A percentile compares a stretch with the other conserved stretches of the same genome.
Conservation (phyloP, 2,797 vertebrate species). For the Mormyrops boulengeri region DNA sequence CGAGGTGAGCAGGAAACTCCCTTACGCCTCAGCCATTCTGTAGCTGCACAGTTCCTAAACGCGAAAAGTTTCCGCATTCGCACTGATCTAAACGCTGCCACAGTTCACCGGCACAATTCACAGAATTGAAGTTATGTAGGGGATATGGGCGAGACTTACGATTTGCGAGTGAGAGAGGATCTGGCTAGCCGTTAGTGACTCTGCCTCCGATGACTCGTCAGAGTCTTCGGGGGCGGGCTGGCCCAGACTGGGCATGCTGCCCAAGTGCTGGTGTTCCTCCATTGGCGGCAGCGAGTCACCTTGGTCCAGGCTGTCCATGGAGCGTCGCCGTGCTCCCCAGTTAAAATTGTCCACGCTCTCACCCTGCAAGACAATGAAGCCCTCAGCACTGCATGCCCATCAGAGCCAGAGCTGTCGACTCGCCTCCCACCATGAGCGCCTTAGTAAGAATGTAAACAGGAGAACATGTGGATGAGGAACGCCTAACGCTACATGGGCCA, state of each 20-base stretch:
- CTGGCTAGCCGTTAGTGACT: conserved; percentile 87
- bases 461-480: background rate
- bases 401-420: no score
- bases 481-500: background rate
- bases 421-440: background rate
- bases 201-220: conserved; percentile 90
- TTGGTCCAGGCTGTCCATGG: conserved; percentile 74
- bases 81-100: conserved; percentile 45
- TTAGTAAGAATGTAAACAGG: background rate
- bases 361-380: conserved; percentile 60
- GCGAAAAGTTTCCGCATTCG: conserved; percentile 23
- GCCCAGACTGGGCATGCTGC: conserved; percentile 84
- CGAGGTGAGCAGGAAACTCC: background rate
- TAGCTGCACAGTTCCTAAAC: background rate
- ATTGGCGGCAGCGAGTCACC: conserved; percentile 85
- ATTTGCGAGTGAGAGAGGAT: conserved; percentile 83
- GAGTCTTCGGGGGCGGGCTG: conserved; percentile 83
- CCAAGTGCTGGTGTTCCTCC: conserved; percentile 88
- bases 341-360: conserved; percentile 98
- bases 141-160: conserved; percentile 37
- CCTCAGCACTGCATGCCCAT: background rate
- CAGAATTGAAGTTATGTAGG: background rate
- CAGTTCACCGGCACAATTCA: background rate
- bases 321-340: conserved; percentile 94
- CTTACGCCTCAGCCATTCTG: background rate